Evolutionary conservation across 1,140 invertebrate genomes (phyloP).

Genomic region (Cataglyphis hispanica): DNA sequence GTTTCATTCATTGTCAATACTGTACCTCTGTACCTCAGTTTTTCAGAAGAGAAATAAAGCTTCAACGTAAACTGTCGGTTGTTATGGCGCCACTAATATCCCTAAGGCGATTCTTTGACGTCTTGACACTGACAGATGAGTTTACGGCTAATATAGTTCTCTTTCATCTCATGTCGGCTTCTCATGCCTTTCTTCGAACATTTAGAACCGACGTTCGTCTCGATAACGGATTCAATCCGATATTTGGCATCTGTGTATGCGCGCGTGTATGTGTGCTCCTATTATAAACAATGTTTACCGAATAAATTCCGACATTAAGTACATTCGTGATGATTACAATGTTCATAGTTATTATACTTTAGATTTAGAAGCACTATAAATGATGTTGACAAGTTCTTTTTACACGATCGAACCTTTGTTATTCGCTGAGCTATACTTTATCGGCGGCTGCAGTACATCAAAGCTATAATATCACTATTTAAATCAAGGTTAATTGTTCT

Average conservation of each 20-base stretch:
- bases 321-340: conserved; percentile 22
- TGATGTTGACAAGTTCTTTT: conserved; percentile 33
- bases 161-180: conserved; percentile 83
- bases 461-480: not conserved
- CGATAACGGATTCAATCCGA: conserved; percentile 71
- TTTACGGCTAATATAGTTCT: conserved; percentile 85
- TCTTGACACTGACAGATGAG: conserved; percentile 86
- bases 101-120: conserved; percentile 82
- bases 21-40: conserved; percentile 38
- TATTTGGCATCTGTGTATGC: not conserved
- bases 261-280: not conserved
- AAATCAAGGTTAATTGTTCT: conserved; percentile 32
- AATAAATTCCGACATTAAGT: conserved; percentile 43
- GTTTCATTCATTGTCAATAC: conserved; percentile 1
- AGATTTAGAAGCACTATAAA: conserved; percentile 15
- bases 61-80: conserved; percentile 65
- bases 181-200: conserved; percentile 62
- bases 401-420: conserved; percentile 33
- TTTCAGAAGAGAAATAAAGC: conserved; percentile 62
- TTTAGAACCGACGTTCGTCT: conserved; percentile 66
- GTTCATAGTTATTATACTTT: not conserved
- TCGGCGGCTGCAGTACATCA: conserved; percentile 15
- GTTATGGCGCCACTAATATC: conserved; percentile 83
- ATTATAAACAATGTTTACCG: conserved; percentile 61
- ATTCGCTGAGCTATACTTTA: not conserved